Evolutionary conservation across 2,797 vertebrate species (phyloP), one percentile per base, ranked within the genome.

Genomic region (Avahi laniger): DNA sequence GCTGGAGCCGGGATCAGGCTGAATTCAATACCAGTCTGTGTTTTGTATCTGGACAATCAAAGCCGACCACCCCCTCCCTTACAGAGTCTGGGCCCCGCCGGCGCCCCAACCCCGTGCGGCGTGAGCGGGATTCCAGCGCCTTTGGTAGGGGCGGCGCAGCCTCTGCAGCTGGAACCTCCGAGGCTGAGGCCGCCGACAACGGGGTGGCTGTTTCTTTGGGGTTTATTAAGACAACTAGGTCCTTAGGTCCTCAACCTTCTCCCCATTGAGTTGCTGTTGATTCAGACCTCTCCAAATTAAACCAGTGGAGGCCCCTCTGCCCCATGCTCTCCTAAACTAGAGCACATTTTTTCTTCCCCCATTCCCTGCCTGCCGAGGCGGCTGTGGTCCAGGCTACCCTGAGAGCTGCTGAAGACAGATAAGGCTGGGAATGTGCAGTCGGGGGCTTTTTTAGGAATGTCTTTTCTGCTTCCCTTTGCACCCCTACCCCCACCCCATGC

Each of bases 41-140:
- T 96, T 97, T 95, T 91, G 95, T 95, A 90, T 92, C 83, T 59
- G 95, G 70, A 94, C 83, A 96, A 96, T 97, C 93, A 97, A 96
- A 97, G 91, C 89, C 0, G 26, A 82, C 89, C 43, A 76, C 82
- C 89, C 79, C 26, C 46, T 43, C 81, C 82, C 91, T 93, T n/a
- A 80, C 91, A 63, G 96, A 91, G 94, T 67, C 93, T 38, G 90
- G 88, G 57, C 92, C 61, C 26, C 0, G 30, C 70, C 2, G 48
- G 95, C 54, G 72, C 87, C 88, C 96, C 67, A 18, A 80, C 88
- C 81, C 81, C 13, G 5, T 54, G 89, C 24, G 7, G 35, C 0
- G 0, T 46, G 95, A 79, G 41, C 48, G 7, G 57, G 84, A 91
- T 92, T 96, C 88, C 63, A 86, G 92, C 7, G 48, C 48, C 63